phyloP scores from a whole-genome alignment of 2,888 invertebrate species.

The Hypomecis punctinalis region DNA sequence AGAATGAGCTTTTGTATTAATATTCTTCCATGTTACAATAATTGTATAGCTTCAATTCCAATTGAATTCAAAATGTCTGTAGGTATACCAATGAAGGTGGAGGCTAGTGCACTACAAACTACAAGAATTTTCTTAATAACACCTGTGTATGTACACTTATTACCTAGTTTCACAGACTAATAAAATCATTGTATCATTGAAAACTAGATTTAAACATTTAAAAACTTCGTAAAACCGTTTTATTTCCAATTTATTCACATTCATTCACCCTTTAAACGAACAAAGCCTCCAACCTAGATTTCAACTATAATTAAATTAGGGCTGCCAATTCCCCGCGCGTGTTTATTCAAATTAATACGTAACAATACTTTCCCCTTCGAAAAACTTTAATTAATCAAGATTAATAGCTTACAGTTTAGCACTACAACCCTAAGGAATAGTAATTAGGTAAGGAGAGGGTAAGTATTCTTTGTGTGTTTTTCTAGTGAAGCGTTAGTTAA shows the following conservation, averaged over 20 bases:
- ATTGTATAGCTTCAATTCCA: too few species aligned
- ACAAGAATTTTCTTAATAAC: too few species aligned
- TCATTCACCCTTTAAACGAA: constrained; percentile 8
- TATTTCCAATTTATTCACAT: constrained; percentile 7
- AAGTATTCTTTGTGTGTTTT: constrained; percentile 42
- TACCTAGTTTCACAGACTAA: too few species aligned
- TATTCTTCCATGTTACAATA: too few species aligned
- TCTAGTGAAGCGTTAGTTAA: constrained; percentile 19
- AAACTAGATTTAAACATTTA: background rate
- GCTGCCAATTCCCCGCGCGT: constrained; percentile 34
- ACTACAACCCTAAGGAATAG: constrained; percentile 64
- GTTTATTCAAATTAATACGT: constrained; percentile 52
- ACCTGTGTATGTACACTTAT: too few species aligned
- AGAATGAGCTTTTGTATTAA: too few species aligned
- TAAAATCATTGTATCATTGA: too few species aligned
- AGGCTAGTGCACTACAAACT: too few species aligned
- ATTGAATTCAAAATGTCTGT: too few species aligned
- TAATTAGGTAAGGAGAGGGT: constrained; percentile 59
- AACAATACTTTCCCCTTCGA: constrained; percentile 46
- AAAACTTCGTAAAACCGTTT: background rate
- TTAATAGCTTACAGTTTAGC: constrained; percentile 73
- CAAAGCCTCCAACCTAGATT: constrained; percentile 32
- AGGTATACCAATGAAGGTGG: too few species aligned
- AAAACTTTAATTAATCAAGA: constrained; percentile 76
- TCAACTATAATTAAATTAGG: constrained; percentile 46